Evolutionary conservation across 2,113 vertebrate species (phyloP).

Genomic region (Pontoporia blainvillei): DNA sequence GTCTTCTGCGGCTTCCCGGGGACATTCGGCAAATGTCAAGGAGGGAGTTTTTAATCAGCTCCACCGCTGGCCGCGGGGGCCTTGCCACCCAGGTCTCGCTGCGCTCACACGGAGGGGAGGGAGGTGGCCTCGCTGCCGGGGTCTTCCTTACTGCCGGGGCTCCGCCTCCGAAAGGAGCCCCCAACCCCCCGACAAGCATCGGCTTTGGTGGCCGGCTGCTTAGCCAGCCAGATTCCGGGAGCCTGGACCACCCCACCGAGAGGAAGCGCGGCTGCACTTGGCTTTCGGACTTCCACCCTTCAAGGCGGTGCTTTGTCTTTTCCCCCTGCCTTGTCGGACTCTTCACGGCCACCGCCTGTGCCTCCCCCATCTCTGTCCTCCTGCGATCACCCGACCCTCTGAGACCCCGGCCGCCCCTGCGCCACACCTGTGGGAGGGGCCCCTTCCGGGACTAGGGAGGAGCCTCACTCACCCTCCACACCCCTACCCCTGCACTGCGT

Average conservation of each 20-base stretch:
- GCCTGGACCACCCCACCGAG: fast-evolving
- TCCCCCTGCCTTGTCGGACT: fast-evolving
- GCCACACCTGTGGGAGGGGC: constrained; percentile 41
- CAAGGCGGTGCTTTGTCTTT: background rate
- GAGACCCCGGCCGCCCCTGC: constrained; percentile 27
- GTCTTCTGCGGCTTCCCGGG: constrained; percentile 58
- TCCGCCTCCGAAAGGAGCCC: constrained; percentile 44
- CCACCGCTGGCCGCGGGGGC: background rate
- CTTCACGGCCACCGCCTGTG: background rate
- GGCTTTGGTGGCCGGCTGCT: background rate
- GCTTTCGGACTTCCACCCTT: background rate
- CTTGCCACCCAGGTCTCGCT: constrained; percentile 30
- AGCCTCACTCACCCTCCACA: background rate
- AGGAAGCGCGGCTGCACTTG: background rate
- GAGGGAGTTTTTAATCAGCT: constrained; percentile 68
- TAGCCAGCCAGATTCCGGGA: constrained; percentile 41
- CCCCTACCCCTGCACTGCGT: background rate
- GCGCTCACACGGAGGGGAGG: constrained; percentile 54
- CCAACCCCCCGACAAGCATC: constrained; percentile 15
- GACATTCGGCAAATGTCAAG: constrained; percentile 17
- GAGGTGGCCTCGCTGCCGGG: constrained; percentile 55
- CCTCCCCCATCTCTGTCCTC: background rate
- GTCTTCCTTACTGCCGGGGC: constrained; percentile 64
- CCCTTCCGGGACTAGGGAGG: constrained; percentile 55
- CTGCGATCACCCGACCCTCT: fast-evolving